Conservation (phyloP, 1,140 invertebrate species). For the Calephelis nemesis region DNA sequence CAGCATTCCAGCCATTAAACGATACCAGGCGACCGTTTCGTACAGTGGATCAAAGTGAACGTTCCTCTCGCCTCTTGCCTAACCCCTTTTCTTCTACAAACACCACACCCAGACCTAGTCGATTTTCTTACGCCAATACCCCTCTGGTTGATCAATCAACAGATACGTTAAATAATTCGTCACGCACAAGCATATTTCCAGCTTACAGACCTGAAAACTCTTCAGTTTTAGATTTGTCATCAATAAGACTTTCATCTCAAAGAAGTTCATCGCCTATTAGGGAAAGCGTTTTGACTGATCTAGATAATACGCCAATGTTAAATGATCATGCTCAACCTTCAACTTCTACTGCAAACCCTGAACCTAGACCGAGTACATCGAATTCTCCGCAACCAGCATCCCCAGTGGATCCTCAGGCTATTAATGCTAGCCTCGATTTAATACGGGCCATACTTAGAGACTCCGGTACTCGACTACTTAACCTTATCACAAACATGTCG, state of each 20-base stretch:
- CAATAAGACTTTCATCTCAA: slow-evolving; percentile 35
- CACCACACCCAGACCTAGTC: slow-evolving; percentile 31
- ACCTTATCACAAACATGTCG: slow-evolving; percentile 72
- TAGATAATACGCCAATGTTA: slow-evolving; percentile 23
- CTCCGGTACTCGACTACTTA: slow-evolving; percentile 71
- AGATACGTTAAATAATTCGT: slow-evolving; percentile 42
- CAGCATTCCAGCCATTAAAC: slow-evolving; percentile 64
- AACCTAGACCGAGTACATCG: slow-evolving; percentile 40
- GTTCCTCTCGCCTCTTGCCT: slow-evolving; percentile 53
- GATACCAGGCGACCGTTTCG: slow-evolving; percentile 48
- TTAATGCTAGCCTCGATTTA: slow-evolving; percentile 67
- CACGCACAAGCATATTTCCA: slow-evolving; percentile 61
- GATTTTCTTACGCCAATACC: slow-evolving; percentile 39
- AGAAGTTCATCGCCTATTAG: slow-evolving; percentile 33
- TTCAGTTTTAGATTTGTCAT: slow-evolving; percentile 36
- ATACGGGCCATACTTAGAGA: slow-evolving; percentile 73
- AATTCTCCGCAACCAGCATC: slow-evolving; percentile 47
- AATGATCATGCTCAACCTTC: slow-evolving; percentile 31
- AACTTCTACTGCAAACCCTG: slow-evolving; percentile 29
- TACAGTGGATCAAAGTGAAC: slow-evolving; percentile 48
- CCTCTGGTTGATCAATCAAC: slow-evolving; percentile 26
- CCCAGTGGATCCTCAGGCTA: slow-evolving; percentile 59
- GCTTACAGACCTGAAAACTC: slow-evolving; percentile 42
- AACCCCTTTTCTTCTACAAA: slow-evolving; percentile 63
- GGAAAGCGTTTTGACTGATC: slow-evolving; percentile 26